Percentiles rank a stretch among this genome's conserved stretches.
Evolutionary conservation across 2,797 vertebrate species (phyloP).

Genomic region (Adrianichthys oophorus): DNA sequence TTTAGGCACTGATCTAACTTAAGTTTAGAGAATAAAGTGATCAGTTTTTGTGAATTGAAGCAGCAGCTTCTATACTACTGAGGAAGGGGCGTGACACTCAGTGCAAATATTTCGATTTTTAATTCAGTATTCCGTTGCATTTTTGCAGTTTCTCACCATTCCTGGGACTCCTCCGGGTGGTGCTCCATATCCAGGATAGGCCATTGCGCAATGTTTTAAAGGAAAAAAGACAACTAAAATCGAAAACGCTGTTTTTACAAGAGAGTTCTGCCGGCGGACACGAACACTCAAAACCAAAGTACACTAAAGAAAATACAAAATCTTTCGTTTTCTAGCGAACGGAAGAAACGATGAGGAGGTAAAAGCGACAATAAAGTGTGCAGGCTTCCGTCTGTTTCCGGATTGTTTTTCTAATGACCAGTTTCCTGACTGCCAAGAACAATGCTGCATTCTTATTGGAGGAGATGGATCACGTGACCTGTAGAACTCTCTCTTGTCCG

Average conservation of each 20-base stretch:
- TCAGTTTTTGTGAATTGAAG: too few species aligned
- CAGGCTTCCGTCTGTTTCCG: rapidly evolving
- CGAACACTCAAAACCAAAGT: background rate
- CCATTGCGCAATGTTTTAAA: constrained; percentile 41
- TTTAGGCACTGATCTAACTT: too few species aligned
- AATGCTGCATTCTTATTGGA: constrained; percentile 24
- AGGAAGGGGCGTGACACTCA: rapidly evolving
- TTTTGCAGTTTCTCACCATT: constrained; percentile 42
- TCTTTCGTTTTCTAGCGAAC: too few species aligned
- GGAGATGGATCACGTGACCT: background rate
- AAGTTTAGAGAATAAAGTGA: too few species aligned
- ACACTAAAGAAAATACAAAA: background rate
- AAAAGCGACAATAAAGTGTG: too few species aligned
- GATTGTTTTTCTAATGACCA: background rate
- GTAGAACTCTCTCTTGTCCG: too few species aligned
- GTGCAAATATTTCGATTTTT: background rate
- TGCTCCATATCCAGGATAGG: constrained; percentile 65
- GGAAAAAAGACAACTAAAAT: background rate
- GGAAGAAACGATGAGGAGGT: background rate
- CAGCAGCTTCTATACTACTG: constrained; percentile 15
- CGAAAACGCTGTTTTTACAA: background rate
- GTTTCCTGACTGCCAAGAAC: background rate
- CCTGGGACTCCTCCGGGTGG: constrained; percentile 44
- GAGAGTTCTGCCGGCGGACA: background rate
- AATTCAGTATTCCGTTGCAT: background rate